Evolutionary conservation across 2,797 vertebrate species (phyloP).

Genomic region (Siniperca undulata): DNA sequence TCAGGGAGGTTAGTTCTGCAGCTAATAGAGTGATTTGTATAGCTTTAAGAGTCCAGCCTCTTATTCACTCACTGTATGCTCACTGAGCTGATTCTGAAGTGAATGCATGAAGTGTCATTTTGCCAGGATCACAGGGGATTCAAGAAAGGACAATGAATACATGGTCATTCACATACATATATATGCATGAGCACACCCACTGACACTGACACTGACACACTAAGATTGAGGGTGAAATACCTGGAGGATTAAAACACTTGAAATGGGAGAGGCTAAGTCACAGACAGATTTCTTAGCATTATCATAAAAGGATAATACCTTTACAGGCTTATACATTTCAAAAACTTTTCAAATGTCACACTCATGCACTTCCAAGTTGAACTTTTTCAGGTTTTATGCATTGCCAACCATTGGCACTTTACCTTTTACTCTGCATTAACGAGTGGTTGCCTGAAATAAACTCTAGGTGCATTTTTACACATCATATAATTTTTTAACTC

Average conservation of each 20-base stretch:
- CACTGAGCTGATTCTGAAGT: constrained; percentile 41
- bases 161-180: constrained; percentile 27
- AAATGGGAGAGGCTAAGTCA: constrained; percentile 39
- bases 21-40: constrained; percentile 71
- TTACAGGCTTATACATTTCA: constrained; percentile 38
- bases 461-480: background rate
- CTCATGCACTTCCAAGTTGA: constrained; percentile 27
- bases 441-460: constrained; percentile 1
- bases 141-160: constrained; percentile 51
- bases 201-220: background rate
- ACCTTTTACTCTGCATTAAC: background rate
- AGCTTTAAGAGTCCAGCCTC: constrained; percentile 56
- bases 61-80: constrained; percentile 46
- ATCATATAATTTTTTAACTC: background rate
- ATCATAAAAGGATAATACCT: constrained; percentile 43
- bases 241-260: constrained; percentile 47
- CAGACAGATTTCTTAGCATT: constrained; percentile 39
- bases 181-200: constrained; percentile 31
- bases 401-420: background rate
- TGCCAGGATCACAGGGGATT: constrained; percentile 41
- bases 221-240: constrained; percentile 22
- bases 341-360: constrained; percentile 55
- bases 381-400: constrained; percentile 26
- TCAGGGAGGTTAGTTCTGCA: constrained; percentile 59
- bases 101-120: constrained; percentile 48